Percentiles rank a stretch among this genome's conserved stretches.
These are phyloP conservation scores for Bubo scandiacus DNA, from an alignment of 2,113 vertebrate species.

Conservation along the genomic window DNA sequence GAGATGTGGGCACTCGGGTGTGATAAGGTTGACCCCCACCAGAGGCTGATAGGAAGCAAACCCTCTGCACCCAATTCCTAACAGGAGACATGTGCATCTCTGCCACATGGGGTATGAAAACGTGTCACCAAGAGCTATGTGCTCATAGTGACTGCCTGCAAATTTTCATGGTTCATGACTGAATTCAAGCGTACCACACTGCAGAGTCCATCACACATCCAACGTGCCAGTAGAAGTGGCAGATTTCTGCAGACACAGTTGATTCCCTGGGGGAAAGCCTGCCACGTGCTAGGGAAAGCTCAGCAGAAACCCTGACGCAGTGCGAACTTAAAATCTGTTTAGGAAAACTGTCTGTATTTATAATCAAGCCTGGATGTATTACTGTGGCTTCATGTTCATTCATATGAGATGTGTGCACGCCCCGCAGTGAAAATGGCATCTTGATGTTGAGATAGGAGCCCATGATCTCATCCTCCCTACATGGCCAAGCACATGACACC, in stretches of 20 bases:
- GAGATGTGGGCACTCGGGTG: not conserved
- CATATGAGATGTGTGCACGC: not conserved
- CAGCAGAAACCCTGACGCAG: not conserved
- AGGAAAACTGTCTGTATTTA: not conserved
- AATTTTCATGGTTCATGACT: rapidly evolving
- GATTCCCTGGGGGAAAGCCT: not conserved
- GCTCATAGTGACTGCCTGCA: not conserved
- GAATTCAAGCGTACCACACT: not conserved
- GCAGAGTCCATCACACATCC: rapidly evolving
- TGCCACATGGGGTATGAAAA: not conserved
- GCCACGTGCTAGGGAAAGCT: not conserved
- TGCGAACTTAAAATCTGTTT: not conserved
- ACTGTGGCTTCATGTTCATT: not conserved
- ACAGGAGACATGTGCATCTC: rapidly evolving
- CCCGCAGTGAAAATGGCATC: not conserved
- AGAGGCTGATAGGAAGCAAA: not conserved
- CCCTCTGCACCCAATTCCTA: not conserved
- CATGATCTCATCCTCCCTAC: not conserved
- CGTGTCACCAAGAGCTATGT: rapidly evolving
- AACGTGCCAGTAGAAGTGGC: not conserved
- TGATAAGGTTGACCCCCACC: not conserved
- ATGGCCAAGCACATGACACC: not conserved
- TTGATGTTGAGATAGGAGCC: not conserved
- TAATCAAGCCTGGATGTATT: not conserved
- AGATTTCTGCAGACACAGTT: not conserved